Evolutionary conservation across 2,797 vertebrate genomes (phyloP).

Genomic region (Pelochelys cantorii): DNA sequence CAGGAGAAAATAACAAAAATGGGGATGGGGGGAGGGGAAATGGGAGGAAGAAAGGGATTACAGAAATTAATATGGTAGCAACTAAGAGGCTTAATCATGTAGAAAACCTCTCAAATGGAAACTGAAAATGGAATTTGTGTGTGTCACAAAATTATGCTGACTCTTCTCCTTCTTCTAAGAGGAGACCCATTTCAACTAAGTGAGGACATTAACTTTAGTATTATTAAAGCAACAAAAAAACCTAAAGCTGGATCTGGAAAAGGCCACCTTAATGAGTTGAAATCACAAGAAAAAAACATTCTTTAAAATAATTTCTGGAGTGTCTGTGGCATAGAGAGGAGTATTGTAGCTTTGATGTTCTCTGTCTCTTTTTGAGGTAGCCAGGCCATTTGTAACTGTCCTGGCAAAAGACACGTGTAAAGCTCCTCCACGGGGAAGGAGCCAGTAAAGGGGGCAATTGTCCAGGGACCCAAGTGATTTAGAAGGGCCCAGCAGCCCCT

Average conservation of each 20-base stretch:
- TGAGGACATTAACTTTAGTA: background rate
- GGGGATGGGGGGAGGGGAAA: background rate
- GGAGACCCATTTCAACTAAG: background rate
- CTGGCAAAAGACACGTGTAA: background rate
- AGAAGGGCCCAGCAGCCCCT: too few relatives aligned
- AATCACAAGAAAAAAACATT: background rate
- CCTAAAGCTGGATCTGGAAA: background rate
- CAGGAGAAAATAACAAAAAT: background rate
- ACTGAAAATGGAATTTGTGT: background rate
- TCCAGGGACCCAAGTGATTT: too few relatives aligned
- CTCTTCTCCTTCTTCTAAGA: background rate
- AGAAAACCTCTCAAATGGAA: background rate
- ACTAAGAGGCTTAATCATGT: background rate
- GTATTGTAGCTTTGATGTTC: background rate
- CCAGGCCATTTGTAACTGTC: background rate
- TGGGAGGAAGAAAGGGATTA: background rate
- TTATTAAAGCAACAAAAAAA: background rate
- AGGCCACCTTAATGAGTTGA: background rate
- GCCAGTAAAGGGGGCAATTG: too few relatives aligned
- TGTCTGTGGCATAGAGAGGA: background rate
- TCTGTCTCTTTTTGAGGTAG: background rate
- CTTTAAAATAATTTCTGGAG: background rate
- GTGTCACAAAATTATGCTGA: background rate
- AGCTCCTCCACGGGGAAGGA: too few relatives aligned
- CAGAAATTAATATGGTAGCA: background rate